Evolutionary conservation across 2,797 vertebrate genomes (phyloP), one percentile per base, ranked within the genome.

Genomic region (Miichthys miiuy): DNA sequence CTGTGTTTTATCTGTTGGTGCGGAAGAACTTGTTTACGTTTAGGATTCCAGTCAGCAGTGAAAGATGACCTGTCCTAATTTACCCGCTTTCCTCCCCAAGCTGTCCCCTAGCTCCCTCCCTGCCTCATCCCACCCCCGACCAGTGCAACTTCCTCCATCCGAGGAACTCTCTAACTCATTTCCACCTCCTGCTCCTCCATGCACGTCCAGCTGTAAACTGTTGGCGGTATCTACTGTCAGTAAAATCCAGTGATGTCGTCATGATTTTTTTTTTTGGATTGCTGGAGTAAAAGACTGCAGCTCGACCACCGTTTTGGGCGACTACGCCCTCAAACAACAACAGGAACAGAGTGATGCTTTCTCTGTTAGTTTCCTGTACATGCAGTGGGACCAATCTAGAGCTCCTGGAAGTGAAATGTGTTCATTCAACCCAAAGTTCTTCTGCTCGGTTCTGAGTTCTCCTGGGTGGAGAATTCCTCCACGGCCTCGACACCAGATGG

Each of bases 401-500:
- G 3, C 48, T 66, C 66, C 47, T 88, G 77, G 70, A 84, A 17
- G 38, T 63, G 64, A 72, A 77, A 72, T 11, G 0, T 23, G 70
- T 63, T 77, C 68, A 30, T 83, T 80, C 54, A 47, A 51, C 60
- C 57, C 13, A 23, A 71, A 7, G 67, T 75, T 77, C 54, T 69
- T 11, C 72, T 80, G 61, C 75, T 80, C 6, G 17, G 74, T 77
- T 76, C 62, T 66, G 80, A 72, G 77, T 75, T 80, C 87, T 92
- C 86, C 84, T 73, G 87, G 85, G 87, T 86, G 90, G 85, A 91
- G 84, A 76, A 84, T 89, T 91, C 84, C 88, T 90, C 86, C 54
- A 52, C 75, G 88, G 90, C 87, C 75, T 87, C 85, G 61, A 85
- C 91, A 92, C 92, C 94, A 95, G 94, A 95, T 96, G 95, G 95